phyloP scores from a whole-genome alignment of 37 sponge, comb jelly and placozoan genomes.

The Beroe ovata region DNA sequence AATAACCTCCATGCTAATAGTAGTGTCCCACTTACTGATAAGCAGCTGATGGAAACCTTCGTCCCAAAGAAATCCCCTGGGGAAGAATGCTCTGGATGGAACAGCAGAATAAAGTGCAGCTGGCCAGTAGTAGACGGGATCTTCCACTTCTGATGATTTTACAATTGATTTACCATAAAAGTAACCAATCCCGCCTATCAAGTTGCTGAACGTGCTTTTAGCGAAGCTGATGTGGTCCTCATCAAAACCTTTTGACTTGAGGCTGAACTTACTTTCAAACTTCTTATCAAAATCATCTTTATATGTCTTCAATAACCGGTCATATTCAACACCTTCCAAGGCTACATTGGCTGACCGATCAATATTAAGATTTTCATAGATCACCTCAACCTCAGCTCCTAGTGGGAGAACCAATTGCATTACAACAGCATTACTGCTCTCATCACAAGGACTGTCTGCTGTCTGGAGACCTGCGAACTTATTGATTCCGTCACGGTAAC shows the following conservation, averaged over 20 bases:
- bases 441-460: neutral
- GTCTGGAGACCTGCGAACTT: neutral
- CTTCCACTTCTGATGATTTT: slow-evolving; percentile 8
- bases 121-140: slow-evolving; percentile 24
- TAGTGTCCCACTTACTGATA: slow-evolving; percentile 86
- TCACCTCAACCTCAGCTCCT: slow-evolving; percentile 30
- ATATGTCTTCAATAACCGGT: neutral
- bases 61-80: slow-evolving; percentile 99
- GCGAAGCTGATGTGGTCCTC: slow-evolving; percentile 77
- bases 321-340: slow-evolving; percentile 16
- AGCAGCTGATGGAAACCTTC: slow-evolving; percentile 99
- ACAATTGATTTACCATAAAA: slow-evolving; percentile 86
- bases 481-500: neutral
- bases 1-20: slow-evolving; percentile 81
- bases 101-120: slow-evolving; percentile 70
- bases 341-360: neutral
- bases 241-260: slow-evolving; percentile 74
- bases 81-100: slow-evolving; percentile 98
- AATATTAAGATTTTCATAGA: slow-evolving; percentile 32
- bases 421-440: slow-evolving; percentile 28
- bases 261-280: slow-evolving; percentile 69
- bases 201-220: slow-evolving; percentile 87
- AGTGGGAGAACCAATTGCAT: slow-evolving; percentile 15
- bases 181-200: slow-evolving; percentile 96
- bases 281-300: slow-evolving; percentile 61